Evolutionary conservation across 1,140 invertebrate species (phyloP).

Genomic region (Drosophila setifemur): DNA sequence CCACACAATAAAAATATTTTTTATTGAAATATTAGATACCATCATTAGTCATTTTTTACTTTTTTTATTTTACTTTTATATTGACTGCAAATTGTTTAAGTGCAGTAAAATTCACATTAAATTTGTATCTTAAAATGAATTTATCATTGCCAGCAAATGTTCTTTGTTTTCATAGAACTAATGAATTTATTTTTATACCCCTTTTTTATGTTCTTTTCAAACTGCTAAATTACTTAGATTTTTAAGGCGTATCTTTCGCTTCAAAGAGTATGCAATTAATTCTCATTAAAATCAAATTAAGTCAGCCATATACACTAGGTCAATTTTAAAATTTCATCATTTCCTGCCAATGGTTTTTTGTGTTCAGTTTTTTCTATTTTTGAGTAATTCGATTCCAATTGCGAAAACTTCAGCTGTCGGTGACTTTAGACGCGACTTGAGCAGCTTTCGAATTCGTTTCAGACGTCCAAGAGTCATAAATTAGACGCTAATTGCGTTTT

Average conservation of each 20-base stretch:
- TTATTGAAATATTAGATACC: no score
- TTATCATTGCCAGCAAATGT: no score
- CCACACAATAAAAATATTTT: no score
- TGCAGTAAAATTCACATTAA: no score
- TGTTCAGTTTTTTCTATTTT: conserved; percentile 1
- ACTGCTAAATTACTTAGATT: background rate
- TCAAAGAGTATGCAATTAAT: conserved; percentile 46
- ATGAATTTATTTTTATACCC: no score
- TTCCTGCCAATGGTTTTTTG: conserved; percentile 42
- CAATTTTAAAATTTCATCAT: conserved; percentile 53
- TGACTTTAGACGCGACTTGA: conserved; percentile 4
- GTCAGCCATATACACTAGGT: conserved; percentile 19
- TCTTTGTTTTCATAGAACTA: no score
- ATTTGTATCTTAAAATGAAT: no score
- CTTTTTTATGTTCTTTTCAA: background rate
- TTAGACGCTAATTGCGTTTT: conserved; percentile 1
- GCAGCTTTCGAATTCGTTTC: no score
- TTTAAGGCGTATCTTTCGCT: background rate
- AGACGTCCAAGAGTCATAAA: conserved; percentile 11
- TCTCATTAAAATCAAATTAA: conserved; percentile 69
- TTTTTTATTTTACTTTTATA: no score
- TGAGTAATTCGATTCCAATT: conserved; percentile 18
- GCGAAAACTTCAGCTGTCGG: conserved; percentile 18
- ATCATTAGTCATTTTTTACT: no score
- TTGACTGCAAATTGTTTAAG: no score